Evolutionary conservation across 2,888 invertebrate genomes (phyloP), one percentile per base, ranked within the genome.

Genomic region (Tenthredo distinguenda): DNA sequence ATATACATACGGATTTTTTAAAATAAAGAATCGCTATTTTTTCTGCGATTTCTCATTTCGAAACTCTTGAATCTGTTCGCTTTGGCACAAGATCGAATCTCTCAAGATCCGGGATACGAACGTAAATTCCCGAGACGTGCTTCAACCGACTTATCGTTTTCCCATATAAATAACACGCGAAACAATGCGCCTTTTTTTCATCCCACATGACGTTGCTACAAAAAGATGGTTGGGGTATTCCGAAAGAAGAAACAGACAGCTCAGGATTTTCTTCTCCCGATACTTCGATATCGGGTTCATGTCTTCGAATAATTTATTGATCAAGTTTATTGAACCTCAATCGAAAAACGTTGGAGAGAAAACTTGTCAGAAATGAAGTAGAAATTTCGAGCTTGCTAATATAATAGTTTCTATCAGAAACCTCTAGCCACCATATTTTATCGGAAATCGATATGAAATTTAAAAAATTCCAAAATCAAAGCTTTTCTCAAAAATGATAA

Each of bases 91-190:
- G 62, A 62, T 62, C 62, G 26, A 62, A 26, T 26, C 26, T 62
- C 10, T 62, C 62, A 31, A 12, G 62, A 62, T 62, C 62, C 26
- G 26, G n/a, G 6, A 1, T 55, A 26, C 18, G 55, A 55, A 55
- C 55, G 55, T 55, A 55, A 55, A 55, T 55, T 55, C n/a, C 62
- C 26, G 26, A 26, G 21, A 62, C 62, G 62, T 62, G 62, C 10
- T 31, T 62, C 62, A 31, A 62, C 26, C 62, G 62, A 62, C 62
- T 26, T 62, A 62, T 62, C 62, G 62, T 62, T 62, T 15, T 62
- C 62, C 62, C 62, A 62, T 62, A 26, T 31, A 31, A 62, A 62
- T 26, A 62, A 26, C 62, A 62, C 21, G 62, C 26, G 21, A n/a
- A 55, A 55, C 55, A 55, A 55, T 10, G 55, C 18, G n/a, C 62